A percentile compares a stretch with the other conserved stretches of the same genome.
Evolutionary conservation across 2,113 vertebrate species (phyloP).

Genomic region (Craseonycteris thonglongyai): DNA sequence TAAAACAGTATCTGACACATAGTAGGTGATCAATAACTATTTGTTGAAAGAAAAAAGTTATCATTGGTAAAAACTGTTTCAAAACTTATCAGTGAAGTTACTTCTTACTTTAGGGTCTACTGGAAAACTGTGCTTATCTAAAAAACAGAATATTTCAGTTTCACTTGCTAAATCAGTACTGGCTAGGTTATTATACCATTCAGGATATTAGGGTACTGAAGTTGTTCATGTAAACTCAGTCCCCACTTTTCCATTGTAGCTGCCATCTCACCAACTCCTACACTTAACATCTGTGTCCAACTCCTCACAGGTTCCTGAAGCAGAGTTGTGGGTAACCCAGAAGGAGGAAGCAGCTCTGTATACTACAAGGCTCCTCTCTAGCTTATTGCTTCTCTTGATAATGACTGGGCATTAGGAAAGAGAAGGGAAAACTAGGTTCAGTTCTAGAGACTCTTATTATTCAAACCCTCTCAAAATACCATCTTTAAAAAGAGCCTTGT

Average conservation of each 20-base stretch:
- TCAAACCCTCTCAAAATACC: constrained; percentile 3
- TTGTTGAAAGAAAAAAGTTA: neutral
- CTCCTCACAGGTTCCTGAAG: neutral
- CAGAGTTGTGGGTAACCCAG: neutral
- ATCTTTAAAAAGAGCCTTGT: neutral
- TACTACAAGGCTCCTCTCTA: neutral
- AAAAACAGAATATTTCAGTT: constrained; percentile 26
- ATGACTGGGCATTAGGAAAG: neutral
- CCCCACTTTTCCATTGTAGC: neutral
- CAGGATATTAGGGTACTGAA: neutral
- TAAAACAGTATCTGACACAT: neutral
- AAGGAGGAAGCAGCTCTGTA: neutral
- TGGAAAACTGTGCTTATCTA: neutral
- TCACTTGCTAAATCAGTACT: constrained; percentile 5
- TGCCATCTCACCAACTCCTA: neutral
- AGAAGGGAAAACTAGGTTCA: neutral
- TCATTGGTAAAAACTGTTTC: neutral
- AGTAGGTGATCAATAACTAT: neutral
- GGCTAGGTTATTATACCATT: neutral
- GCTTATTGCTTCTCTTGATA: neutral
- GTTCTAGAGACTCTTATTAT: neutral
- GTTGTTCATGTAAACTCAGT: neutral
- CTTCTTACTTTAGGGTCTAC: neutral
- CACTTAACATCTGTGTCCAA: neutral
- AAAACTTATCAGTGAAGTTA: constrained; percentile 20